phyloP scores from a whole-genome alignment of 37 sponge, comb jelly and placozoan species.

The Hormiphora californensis region DNA sequence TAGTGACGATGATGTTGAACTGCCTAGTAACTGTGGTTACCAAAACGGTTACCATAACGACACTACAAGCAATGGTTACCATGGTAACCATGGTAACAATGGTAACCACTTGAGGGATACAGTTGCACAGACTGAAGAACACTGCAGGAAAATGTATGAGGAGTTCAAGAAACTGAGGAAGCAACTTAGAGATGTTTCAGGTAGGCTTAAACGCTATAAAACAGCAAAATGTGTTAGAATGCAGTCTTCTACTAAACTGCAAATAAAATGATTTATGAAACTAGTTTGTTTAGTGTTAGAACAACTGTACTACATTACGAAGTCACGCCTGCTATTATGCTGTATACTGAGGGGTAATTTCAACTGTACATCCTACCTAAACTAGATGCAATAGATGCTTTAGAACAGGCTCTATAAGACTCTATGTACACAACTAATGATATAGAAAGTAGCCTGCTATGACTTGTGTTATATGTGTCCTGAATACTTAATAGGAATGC shows the following conservation, averaged over 20 bases:
- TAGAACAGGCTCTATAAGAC: no score
- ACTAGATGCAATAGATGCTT: no score
- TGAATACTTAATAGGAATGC: no score
- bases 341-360: no score
- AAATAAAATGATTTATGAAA: neutral
- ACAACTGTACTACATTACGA: no score
- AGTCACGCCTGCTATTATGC: no score
- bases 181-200: neutral
- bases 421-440: no score
- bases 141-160: neutral
- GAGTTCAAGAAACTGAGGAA: constrained; percentile 39
- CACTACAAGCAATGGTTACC: neutral
- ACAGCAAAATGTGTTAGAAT: neutral
- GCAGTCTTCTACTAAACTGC: neutral
- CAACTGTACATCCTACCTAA: no score
- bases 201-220: neutral
- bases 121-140: neutral
- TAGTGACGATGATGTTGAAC: neutral
- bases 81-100: neutral
- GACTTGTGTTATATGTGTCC: no score
- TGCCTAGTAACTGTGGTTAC: neutral
- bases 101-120: neutral
- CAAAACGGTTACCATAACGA: neutral
- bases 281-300: no score
- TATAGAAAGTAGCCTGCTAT: no score